A percentile compares a stretch with the other conserved stretches of the same genome.
Evolutionary conservation across 2,888 invertebrate species (phyloP).

Genomic region (Andrena fulva): DNA sequence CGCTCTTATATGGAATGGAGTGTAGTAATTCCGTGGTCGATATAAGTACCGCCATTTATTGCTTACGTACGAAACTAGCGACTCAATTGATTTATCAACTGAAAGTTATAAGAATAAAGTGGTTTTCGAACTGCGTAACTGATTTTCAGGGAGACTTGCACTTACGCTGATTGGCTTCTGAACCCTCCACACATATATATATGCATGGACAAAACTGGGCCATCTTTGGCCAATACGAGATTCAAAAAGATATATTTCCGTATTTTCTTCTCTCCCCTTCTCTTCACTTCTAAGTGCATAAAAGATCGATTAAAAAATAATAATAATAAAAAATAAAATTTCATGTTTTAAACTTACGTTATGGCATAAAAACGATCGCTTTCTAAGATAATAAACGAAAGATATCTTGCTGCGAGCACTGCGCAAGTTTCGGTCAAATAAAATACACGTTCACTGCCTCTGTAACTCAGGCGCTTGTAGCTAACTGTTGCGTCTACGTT

Average conservation of each 20-base stretch:
- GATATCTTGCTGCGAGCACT: conserved; percentile 20
- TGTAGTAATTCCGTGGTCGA: too few relatives aligned
- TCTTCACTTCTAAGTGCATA: conserved; percentile 43
- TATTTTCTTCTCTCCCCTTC: conserved; percentile 24
- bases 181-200: conserved; percentile 6
- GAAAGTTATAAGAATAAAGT: too few relatives aligned
- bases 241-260: conserved; percentile 60
- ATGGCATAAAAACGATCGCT: conserved; percentile 25
- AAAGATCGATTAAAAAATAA: conserved; percentile 32
- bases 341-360: conserved; percentile 28
- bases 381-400: not conserved
- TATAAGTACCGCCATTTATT: too few relatives aligned
- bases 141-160: too few relatives aligned
- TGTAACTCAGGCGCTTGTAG: conserved; percentile 30
- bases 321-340: conserved; percentile 32
- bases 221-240: conserved; percentile 54
- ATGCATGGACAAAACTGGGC: conserved; percentile 54
- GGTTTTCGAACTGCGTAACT: too few relatives aligned
- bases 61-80: too few relatives aligned
- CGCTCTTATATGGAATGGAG: too few relatives aligned
- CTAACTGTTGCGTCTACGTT: conserved; percentile 19
- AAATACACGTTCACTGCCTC: conserved; percentile 67
- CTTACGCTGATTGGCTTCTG: too few relatives aligned
- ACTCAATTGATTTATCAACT: too few relatives aligned
- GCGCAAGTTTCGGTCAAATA: conserved; percentile 14